Evolutionary conservation across 1,140 invertebrate genomes (phyloP).

Genomic region (Cotesia glomerata): DNA sequence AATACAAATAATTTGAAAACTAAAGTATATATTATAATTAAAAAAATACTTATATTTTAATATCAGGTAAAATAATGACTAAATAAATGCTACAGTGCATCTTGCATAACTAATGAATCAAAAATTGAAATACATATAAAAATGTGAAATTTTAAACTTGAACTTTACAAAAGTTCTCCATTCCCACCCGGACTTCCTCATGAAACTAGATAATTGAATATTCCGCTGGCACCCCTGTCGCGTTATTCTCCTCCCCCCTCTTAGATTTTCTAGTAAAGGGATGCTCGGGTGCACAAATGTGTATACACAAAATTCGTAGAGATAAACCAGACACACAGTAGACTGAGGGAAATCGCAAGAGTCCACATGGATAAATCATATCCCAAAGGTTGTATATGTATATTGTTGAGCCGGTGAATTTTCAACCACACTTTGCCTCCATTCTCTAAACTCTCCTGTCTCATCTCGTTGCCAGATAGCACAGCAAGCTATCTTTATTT

Average conservation of each 20-base stretch:
- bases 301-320: too few relatives aligned
- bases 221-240: background rate
- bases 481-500: conserved; percentile 42
- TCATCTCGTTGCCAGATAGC: background rate
- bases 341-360: background rate
- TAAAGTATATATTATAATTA: too few relatives aligned
- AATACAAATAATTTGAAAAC: too few relatives aligned
- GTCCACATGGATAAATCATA: conserved; percentile 27
- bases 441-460: background rate
- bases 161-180: too few relatives aligned
- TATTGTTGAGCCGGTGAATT: background rate
- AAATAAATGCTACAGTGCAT: background rate
- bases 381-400: background rate
- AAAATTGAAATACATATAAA: background rate
- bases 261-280: too few relatives aligned
- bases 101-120: background rate
- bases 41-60: too few relatives aligned
- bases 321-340: background rate
- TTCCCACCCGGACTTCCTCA: too few relatives aligned
- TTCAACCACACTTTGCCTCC: background rate
- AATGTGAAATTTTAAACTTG: background rate
- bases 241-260: too few relatives aligned
- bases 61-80: background rate
- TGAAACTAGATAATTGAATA: conserved; percentile 8
- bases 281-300: background rate